Base-by-base conservation (phyloP, 2,888 invertebrate genomes). In the Calliphora vomitoria region DNA sequence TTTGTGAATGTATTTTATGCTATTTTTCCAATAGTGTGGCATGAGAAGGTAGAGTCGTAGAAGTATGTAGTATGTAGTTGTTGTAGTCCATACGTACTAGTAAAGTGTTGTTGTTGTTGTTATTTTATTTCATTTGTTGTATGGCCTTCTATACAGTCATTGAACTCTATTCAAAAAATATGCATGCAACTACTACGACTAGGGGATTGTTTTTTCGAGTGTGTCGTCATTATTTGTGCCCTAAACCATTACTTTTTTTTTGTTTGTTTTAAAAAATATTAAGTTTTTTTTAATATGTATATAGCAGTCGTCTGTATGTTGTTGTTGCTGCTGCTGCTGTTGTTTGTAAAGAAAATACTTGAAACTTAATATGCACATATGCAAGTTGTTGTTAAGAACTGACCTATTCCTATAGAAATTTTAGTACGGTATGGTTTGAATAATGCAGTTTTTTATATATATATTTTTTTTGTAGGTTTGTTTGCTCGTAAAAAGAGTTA, bases 341-440 rank as follows among this genome's bases (percentile, higher is more conserved):
- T 82, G 64, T 82, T 82, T 82, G 78, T 87, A 80, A 87, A 82
- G 86, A 87, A 89, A 88, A 89, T 88, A 89, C 91, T 90, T 89
- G 89, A 90, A 91, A 90, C 90, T 88, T 90, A 90, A 90, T 90
- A 90, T 89, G 89, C 90, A 89, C 88, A 85, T 87, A 85, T 84
- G 84, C 84, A 80, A 82, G 71, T 66, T 81, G 81, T 44, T 44
- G 44, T 74, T 80, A 85, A 83, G 82, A 90, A 92, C 92, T 92
- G 92, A 92, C 92, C 92, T 92, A 92, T 92, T 91, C 92, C 92
- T 91, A 91, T 91, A 89, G 86, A 91, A 90, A 90, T 90, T 90
- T 88, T 89, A 83, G 89, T 92, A 90, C 89, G 90, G 88, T 89
- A 89, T 90, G 90, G 88, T 89, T 89, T 76, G 11, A 84, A 80